Evolutionary conservation across 2,888 invertebrate species (phyloP).

Genomic region (Calliopum simillimum): DNA sequence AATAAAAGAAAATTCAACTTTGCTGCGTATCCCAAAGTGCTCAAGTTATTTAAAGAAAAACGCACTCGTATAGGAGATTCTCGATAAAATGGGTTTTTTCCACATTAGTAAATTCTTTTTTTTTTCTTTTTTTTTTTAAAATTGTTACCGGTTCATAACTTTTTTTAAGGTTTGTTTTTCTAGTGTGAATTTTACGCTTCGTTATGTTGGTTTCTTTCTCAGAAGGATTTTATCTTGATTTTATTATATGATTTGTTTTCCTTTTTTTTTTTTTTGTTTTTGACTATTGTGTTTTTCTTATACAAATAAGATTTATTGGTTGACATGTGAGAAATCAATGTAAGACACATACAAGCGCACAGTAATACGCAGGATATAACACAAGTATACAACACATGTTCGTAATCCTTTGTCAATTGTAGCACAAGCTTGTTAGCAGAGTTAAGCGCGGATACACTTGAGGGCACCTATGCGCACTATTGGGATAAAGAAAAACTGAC

Average conservation of each 20-base stretch:
- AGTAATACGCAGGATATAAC: neutral
- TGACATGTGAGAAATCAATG: constrained; percentile 38
- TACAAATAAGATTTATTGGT: constrained; percentile 34
- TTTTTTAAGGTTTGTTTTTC: constrained; percentile 1
- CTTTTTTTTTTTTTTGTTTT: neutral
- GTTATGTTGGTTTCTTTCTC: constrained; percentile 33
- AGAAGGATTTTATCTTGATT: constrained; percentile 20
- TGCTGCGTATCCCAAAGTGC: too few species aligned
- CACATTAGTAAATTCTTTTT: neutral
- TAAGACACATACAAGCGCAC: constrained; percentile 20
- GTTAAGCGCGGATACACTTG: neutral
- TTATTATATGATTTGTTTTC: neutral
- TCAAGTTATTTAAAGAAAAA: too few species aligned
- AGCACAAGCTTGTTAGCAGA: neutral
- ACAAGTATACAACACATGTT: neutral
- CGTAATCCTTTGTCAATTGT: constrained; percentile 14
- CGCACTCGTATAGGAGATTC: too few species aligned
- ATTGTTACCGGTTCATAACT: neutral
- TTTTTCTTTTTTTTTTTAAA: neutral
- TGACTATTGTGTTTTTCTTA: neutral
- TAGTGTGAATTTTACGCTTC: constrained; percentile 39
- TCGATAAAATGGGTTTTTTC: too few species aligned
- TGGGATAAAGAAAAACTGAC: too few species aligned
- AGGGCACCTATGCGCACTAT: neutral
- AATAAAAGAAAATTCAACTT: too few species aligned